phyloP scores from a whole-genome alignment of 64 coral and sea anemone genomes.

The Montipora sp. region DNA sequence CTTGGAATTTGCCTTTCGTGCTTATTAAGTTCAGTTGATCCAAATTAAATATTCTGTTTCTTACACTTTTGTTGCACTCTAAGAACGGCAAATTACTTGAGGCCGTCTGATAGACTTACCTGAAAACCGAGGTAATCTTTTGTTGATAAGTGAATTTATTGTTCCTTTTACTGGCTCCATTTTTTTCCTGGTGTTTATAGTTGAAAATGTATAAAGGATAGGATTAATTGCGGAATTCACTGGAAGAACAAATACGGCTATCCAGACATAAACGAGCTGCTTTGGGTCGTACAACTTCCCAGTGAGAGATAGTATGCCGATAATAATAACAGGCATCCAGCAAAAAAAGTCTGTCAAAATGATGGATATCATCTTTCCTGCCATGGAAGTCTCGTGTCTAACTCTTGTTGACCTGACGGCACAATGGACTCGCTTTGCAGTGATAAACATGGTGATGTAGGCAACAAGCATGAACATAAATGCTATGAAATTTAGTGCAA shows the following conservation, averaged over 20 bases:
- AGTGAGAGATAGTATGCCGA: slow-evolving; percentile 3
- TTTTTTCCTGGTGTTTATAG: neutral
- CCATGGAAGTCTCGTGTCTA: slow-evolving; percentile 36
- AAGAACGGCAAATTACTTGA: too few species aligned
- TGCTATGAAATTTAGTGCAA: slow-evolving; percentile 49
- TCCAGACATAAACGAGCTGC: slow-evolving; percentile 54
- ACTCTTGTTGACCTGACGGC: slow-evolving; percentile 34
- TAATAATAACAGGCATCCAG: slow-evolving; percentile 57
- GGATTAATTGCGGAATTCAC: slow-evolving; percentile 41
- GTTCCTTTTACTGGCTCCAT: neutral
- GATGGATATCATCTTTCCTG: slow-evolving; percentile 45
- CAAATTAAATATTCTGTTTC: too few species aligned
- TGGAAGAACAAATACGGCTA: slow-evolving; percentile 52
- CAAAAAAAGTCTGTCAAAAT: slow-evolving; percentile 52
- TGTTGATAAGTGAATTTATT: neutral
- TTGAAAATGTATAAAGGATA: slow-evolving; percentile 45
- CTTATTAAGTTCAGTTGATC: too few species aligned
- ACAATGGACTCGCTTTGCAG: neutral
- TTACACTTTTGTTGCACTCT: too few species aligned
- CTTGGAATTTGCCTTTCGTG: too few species aligned
- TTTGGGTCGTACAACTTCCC: slow-evolving; percentile 40
- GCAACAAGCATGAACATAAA: slow-evolving; percentile 66
- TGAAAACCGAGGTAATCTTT: neutral
- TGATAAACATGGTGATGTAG: slow-evolving; percentile 55
- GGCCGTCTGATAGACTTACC: too few species aligned